These are phyloP conservation scores for Loris lydekkerianus DNA, from an alignment of 2,797 vertebrate genomes.

Conservation along the genomic window DNA sequence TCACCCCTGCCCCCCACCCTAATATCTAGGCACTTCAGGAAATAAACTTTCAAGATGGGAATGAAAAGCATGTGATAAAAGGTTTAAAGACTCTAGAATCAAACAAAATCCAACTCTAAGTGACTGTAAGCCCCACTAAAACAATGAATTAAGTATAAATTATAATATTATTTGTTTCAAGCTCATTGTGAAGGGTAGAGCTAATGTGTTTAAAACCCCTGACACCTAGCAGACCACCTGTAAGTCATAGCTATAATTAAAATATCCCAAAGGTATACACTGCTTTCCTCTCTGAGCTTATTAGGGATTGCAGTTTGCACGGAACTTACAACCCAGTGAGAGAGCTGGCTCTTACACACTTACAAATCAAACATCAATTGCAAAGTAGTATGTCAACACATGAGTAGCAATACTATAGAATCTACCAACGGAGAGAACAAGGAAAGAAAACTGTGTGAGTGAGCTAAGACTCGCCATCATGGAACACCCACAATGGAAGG, in stretches of 20 bases:
- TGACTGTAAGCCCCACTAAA: neutral
- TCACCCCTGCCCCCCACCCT: accelerated
- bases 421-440: neutral
- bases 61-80: neutral
- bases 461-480: neutral
- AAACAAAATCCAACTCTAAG: neutral
- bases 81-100: neutral
- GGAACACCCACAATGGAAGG: neutral
- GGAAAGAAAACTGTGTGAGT: neutral
- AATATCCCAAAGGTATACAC: neutral
- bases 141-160: neutral
- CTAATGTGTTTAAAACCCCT: neutral
- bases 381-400: neutral
- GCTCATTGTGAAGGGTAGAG: neutral
- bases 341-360: neutral
- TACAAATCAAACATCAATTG: neutral
- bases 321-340: neutral
- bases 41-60: neutral
- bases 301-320: neutral
- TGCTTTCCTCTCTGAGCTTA: neutral
- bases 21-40: neutral
- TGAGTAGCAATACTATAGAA: no score
- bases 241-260: neutral
- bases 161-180: neutral
- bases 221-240: neutral